A percentile compares a stretch with the other conserved stretches of the same genome.
phyloP scores from a whole-genome alignment of 2,797 vertebrate genomes.

The Brachymystax lenok region DNA sequence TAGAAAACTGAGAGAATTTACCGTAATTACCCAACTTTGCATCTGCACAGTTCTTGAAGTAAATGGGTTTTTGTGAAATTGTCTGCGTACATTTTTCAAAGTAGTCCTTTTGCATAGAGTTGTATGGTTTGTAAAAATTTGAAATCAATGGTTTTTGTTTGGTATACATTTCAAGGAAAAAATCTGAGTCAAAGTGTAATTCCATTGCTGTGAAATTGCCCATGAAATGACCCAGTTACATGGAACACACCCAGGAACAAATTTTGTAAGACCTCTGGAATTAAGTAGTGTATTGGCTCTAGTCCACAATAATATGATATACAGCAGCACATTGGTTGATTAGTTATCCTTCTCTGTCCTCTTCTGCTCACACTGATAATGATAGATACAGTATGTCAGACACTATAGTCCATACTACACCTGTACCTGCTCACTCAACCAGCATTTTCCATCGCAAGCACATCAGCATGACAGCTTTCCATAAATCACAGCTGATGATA shows the following conservation, averaged over 20 bases:
- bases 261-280: background rate
- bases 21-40: too few relatives aligned
- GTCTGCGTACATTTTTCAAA: too few relatives aligned
- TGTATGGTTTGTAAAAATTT: too few relatives aligned
- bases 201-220: too few relatives aligned
- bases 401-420: background rate
- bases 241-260: background rate
- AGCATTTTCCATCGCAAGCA: conserved; percentile 14
- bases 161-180: too few relatives aligned
- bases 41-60: too few relatives aligned
- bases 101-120: too few relatives aligned
- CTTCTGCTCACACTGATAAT: background rate
- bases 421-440: conserved; percentile 27
- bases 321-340: background rate
- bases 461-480: conserved; percentile 48
- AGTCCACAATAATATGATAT: background rate
- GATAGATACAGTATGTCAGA: background rate
- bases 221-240: too few relatives aligned
- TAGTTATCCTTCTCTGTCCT: background rate
- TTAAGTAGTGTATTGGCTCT: background rate
- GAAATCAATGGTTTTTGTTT: too few relatives aligned
- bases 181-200: too few relatives aligned
- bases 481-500: conserved; percentile 42
- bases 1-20: too few relatives aligned
- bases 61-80: too few relatives aligned